phyloP scores from a whole-genome alignment of 2,797 vertebrate genomes.

The Pangasius krempfi region DNA sequence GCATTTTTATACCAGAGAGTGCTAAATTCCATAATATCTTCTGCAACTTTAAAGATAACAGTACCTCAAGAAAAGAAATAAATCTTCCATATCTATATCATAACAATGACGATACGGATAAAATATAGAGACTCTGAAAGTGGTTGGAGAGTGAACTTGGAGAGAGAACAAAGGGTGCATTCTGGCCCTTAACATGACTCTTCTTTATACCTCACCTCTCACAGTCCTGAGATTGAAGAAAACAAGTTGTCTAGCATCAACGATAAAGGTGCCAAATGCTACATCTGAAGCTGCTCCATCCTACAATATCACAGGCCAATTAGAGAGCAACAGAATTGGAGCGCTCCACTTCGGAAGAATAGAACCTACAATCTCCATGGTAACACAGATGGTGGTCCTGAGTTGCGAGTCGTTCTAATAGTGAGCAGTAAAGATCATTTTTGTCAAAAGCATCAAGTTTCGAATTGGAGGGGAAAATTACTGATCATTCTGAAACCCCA shows the following conservation, averaged over 20 bases:
- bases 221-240: constrained; percentile 38
- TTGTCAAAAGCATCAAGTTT: constrained; percentile 53
- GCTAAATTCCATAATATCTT: background rate
- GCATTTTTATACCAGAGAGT: background rate
- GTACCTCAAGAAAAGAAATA: background rate
- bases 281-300: constrained; percentile 54
- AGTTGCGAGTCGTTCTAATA: constrained; percentile 60
- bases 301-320: constrained; percentile 59
- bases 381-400: constrained; percentile 64
- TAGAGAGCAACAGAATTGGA: constrained; percentile 61
- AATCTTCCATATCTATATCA: background rate
- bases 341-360: constrained; percentile 56
- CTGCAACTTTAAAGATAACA: background rate
- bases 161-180: background rate
- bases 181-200: constrained; percentile 21
- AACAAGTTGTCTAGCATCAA: constrained; percentile 39
- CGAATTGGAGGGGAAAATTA: constrained; percentile 28
- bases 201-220: constrained; percentile 31
- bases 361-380: constrained; percentile 65
- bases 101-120: background rate
- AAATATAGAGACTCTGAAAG: background rate
- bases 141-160: background rate
- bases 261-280: constrained; percentile 54
- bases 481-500: constrained; percentile 52
- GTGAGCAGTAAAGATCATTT: constrained; percentile 53